Conservation (phyloP, 2,797 vertebrate species). For the Sebastes cheni region DNA sequence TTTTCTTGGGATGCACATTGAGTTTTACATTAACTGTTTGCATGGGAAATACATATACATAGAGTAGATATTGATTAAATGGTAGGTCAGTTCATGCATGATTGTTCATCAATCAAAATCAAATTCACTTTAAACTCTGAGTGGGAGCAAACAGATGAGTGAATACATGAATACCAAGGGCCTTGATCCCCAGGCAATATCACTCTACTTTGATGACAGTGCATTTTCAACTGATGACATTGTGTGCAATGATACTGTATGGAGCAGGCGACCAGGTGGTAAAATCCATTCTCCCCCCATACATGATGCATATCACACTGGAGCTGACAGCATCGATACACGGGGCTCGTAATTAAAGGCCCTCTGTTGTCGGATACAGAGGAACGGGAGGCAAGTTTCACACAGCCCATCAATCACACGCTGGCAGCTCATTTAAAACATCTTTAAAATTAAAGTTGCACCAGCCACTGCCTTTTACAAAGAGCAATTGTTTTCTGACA, state of each 20-base stretch:
- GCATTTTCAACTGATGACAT: conserved; percentile 65
- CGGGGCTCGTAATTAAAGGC: conserved; percentile 72
- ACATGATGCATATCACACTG: conserved; percentile 71
- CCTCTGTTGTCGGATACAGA: conserved; percentile 52
- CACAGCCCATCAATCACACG: conserved; percentile 71
- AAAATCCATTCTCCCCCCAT: conserved; percentile 60
- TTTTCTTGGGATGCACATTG: neutral
- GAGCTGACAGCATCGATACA: conserved; percentile 72
- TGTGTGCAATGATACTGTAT: conserved; percentile 49
- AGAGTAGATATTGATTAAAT: conserved; percentile 41
- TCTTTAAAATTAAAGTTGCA: conserved; percentile 79
- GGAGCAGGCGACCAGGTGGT: conserved; percentile 51
- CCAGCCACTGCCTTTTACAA: conserved; percentile 61
- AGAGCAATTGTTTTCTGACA: conserved; percentile 76
- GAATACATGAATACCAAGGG: conserved; percentile 66
- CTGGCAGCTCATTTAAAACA: conserved; percentile 78
- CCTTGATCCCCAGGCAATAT: conserved; percentile 39
- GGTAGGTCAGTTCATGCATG: conserved; percentile 18
- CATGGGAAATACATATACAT: conserved; percentile 11
- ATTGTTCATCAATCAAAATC: conserved; percentile 68
- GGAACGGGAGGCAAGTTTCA: conserved; percentile 55
- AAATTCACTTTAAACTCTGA: conserved; percentile 59
- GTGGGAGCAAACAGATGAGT: conserved; percentile 45
- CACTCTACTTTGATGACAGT: conserved; percentile 65
- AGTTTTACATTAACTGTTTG: conserved; percentile 18